Base-by-base conservation (phyloP, 2,888 invertebrate species). In the Cremastinae sp. region DNA sequence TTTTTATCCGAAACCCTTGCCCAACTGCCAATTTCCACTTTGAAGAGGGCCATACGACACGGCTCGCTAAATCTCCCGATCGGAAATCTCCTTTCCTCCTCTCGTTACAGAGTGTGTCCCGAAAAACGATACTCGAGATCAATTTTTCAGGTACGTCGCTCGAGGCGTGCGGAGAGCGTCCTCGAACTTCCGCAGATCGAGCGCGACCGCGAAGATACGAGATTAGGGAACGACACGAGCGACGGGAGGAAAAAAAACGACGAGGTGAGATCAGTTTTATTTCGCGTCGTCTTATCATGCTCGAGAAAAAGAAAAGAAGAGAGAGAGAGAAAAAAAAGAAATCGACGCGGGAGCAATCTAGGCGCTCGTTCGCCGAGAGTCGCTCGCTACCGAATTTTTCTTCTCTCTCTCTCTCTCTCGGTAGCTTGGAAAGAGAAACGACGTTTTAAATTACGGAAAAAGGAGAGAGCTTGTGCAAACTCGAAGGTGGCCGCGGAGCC, bases 1-100 rank as follows among this genome's bases (percentile, higher is more conserved):
- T 36, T 58, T 41, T 22, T 36, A 10, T 16, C 22, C 10, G n/a
- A 56, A 71, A 62, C 45, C 59, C 71, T 62, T 70, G 16, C 20
- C 54, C 59, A 51, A 56, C 56, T 38, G 53, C 36, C 77, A 74
- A 74, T 77, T 74, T 77, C 43, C 49, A 47, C 47, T 47, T 73
- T 43, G 38, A 34, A 36, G 9, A 54, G 34, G 12, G 14, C 20
- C 20, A 10, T 22, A 5, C 28, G 45, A 53, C n/a, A n/a, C 58
- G 20, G 16, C 45, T 61, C 47, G n/a, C 53, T 41, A n/a, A 43
- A 43, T 14, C 51, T 49, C 51, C 16, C 34, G 22, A 66, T 54
- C 20, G 12, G 53, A 54, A 12, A 49, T 58, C 49, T 14, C 54
- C 28, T 49, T 59, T 58, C 45, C 12, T 20, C 20, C 12, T 54